phyloP scores from a whole-genome alignment of 2,888 invertebrate genomes.

The Drosophila subquinaria region DNA sequence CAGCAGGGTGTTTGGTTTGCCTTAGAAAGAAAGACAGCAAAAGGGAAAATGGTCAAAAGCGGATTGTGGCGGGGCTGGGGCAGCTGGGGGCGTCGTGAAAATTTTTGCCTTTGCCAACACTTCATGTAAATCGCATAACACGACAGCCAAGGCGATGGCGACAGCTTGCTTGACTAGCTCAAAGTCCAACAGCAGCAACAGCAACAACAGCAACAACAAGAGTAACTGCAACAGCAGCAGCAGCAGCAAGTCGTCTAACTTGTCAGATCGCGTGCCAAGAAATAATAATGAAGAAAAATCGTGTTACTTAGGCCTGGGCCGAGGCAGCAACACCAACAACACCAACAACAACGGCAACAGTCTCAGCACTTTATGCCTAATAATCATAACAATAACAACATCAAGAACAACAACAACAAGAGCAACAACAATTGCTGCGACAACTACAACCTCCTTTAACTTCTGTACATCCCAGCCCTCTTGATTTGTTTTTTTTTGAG shows the following conservation, averaged over 20 bases:
- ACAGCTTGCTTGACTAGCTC: constrained; percentile 77
- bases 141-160: constrained; percentile 66
- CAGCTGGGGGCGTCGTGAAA: constrained; percentile 30
- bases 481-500: constrained; percentile 35
- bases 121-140: constrained; percentile 70
- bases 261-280: constrained; percentile 81
- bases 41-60: constrained; percentile 20
- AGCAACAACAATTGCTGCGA: constrained; percentile 8
- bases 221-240: constrained; percentile 10
- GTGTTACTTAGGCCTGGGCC: constrained; percentile 72
- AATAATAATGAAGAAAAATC: constrained; percentile 80
- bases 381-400: constrained; percentile 55
- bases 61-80: neutral
- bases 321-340: constrained; percentile 24
- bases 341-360: constrained; percentile 27
- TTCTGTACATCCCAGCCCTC: constrained; percentile 11
- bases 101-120: constrained; percentile 54
- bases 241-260: constrained; percentile 63
- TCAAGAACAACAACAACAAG: constrained; percentile 15
- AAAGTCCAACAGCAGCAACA: constrained; percentile 57
- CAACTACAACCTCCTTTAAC: constrained; percentile 26
- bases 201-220: constrained; percentile 33
- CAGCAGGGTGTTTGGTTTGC: constrained; percentile 10
- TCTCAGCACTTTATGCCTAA: constrained; percentile 65
- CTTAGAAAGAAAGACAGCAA: constrained; percentile 9